Conservation (phyloP, 1,140 invertebrate genomes). For the Protaetia brevitarsis region DNA sequence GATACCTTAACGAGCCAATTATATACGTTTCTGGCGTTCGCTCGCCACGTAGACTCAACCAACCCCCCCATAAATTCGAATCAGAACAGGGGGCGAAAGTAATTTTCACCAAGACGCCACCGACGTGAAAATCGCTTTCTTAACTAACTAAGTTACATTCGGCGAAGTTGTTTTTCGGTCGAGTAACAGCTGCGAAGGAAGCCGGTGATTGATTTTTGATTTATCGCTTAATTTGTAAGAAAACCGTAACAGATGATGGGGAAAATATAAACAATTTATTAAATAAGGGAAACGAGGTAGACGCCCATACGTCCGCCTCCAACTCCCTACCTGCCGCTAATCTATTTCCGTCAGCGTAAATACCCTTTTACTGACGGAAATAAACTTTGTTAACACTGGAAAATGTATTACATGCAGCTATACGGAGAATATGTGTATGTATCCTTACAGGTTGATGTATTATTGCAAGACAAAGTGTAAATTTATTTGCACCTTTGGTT, state of each 20-base stretch:
- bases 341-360: constrained; percentile 7
- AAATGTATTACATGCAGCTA: too few species aligned
- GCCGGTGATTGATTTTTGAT: constrained; percentile 27
- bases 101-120: not conserved
- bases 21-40: too few species aligned
- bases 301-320: too few species aligned
- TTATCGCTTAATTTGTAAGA: constrained; percentile 28
- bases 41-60: too few species aligned
- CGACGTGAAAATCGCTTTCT: not conserved
- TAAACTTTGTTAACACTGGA: too few species aligned
- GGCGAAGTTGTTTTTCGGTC: not conserved
- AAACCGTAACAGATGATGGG: constrained; percentile 14
- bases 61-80: not conserved
- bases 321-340: not conserved
- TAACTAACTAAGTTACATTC: constrained; percentile 9
- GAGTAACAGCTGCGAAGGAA: constrained; percentile 25
- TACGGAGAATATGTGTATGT: too few species aligned
- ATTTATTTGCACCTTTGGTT: too few species aligned
- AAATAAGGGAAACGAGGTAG: not conserved
- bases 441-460: too few species aligned
- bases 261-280: constrained; percentile 17
- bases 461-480: too few species aligned
- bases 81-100: not conserved
- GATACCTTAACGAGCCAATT: too few species aligned
- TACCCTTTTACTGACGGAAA: not conserved